Base-by-base conservation (phyloP, 2,888 invertebrate species). In the Caenorhabditis sp. region DNA sequence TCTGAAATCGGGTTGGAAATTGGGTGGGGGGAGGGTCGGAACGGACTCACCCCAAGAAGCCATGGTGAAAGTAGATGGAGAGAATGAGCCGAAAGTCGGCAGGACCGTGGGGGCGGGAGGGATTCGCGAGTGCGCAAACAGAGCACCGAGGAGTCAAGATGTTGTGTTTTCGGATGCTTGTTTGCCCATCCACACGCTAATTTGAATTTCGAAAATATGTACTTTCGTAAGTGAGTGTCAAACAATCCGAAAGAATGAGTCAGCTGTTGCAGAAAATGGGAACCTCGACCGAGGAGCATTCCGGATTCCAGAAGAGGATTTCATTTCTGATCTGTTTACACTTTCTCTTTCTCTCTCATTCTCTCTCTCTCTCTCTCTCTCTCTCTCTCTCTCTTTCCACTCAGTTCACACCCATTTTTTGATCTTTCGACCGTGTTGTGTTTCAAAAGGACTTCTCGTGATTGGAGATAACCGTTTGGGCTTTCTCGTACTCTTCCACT, bases 41-140 rank as follows among this genome's bases (percentile, higher is more conserved):
- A 35, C 6, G n/a, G 30, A 61, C 76, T 65, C 30, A 77, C 76
- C 76, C 76, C 76, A 77, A 22, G 71, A 45, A 43, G 76, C 76
- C 76, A 77, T 77, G 59, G 17, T 46, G 63, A 43, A 43, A 35
- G 37, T 39, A 30, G 61, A 61, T 46, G 30, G 41, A 35, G 11
- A 48, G 43, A 56, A 27, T 45, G 48, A 65, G 30, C n/a, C n/a
- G n/a, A n/a, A 24, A 27, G 17, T 50, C 39, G 39, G 55, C 50
- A 46, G 37, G 56, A 37, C 22, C 45, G 20, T 13, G 53, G 41
- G 39, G 48, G 50, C 17, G 62, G 63, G 45, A 59, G 46, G 61
- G 43, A 45, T 55, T 32, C 26, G 13, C 55, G 71, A 71, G 71
- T 62, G 71, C 39, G 71, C 56, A 71, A 71, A 71, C 17, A 71